Conservation (phyloP, 2,113 vertebrate species). For the Brevimyrus niger region DNA sequence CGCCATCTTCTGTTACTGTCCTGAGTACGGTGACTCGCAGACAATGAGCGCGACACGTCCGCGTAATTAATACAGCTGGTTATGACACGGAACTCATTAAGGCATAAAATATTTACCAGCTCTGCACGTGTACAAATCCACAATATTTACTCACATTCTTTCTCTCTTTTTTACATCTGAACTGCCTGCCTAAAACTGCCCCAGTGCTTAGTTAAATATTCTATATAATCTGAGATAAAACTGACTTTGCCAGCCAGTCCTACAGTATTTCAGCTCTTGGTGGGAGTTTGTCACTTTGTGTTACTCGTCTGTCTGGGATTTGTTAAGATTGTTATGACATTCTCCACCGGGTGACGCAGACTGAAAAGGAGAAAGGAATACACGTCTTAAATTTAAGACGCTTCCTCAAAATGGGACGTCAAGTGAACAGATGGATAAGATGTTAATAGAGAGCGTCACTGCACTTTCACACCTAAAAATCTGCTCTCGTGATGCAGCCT, state of each 20-base stretch:
- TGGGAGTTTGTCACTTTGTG: background rate
- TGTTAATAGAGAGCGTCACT: background rate
- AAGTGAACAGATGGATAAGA: background rate
- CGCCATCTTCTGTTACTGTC: conserved; percentile 11
- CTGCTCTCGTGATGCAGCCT: background rate
- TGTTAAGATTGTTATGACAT: background rate
- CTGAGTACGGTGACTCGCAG: background rate
- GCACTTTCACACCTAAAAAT: background rate
- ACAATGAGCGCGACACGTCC: background rate
- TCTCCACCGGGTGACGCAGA: background rate
- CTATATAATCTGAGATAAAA: background rate
- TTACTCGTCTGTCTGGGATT: background rate
- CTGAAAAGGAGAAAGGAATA: background rate
- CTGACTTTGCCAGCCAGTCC: background rate
- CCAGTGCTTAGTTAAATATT: background rate
- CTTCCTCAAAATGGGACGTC: background rate
- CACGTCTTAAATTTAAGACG: background rate
- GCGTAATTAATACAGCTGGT: background rate
- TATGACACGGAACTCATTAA: background rate
- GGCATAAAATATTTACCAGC: background rate
- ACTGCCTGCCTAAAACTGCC: background rate
- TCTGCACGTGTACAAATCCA: background rate
- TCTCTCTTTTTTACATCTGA: background rate
- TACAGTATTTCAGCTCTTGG: background rate
- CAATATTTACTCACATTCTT: background rate